These are phyloP conservation scores for Nephotettix cincticeps DNA, from an alignment of 1,140 invertebrate species.

Conservation along the genomic window DNA sequence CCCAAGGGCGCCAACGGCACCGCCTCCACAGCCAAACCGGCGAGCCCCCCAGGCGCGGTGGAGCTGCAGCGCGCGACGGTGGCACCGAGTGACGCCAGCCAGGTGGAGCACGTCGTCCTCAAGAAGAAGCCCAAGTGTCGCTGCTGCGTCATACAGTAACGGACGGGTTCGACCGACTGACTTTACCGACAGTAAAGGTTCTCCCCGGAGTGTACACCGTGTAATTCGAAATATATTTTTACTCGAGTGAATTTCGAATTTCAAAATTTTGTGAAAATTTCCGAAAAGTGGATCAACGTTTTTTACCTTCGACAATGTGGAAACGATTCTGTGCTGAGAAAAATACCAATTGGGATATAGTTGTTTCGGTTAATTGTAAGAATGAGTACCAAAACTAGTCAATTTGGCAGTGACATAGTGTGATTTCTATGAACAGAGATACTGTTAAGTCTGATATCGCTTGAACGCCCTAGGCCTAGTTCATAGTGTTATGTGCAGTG, in stretches of 20 bases:
- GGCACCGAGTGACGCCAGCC: conserved; percentile 68
- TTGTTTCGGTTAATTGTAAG: too few relatives aligned
- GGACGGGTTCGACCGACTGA: not conserved
- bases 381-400: conserved; percentile 11
- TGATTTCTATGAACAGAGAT: not conserved
- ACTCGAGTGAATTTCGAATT: too few relatives aligned
- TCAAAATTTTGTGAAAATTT: too few relatives aligned
- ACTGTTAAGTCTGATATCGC: not conserved
- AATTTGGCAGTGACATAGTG: conserved; percentile 6
- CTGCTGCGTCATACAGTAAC: conserved; percentile 84
- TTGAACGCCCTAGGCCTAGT: conserved; percentile 4
- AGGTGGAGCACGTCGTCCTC: conserved; percentile 80
- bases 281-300: too few relatives aligned
- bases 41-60: conserved; percentile 54
- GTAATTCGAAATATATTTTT: too few relatives aligned
- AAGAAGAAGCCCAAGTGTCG: conserved; percentile 90
- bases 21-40: conserved; percentile 43
- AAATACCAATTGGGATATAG: too few relatives aligned
- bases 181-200: too few relatives aligned
- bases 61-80: conserved; percentile 73
- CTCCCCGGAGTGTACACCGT: too few relatives aligned
- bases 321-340: too few relatives aligned
- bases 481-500: not conserved
- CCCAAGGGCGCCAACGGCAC: conserved; percentile 45
- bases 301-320: too few relatives aligned